Conservation (phyloP, 2,797 vertebrate genomes). For the Enteromius anoplus region DNA sequence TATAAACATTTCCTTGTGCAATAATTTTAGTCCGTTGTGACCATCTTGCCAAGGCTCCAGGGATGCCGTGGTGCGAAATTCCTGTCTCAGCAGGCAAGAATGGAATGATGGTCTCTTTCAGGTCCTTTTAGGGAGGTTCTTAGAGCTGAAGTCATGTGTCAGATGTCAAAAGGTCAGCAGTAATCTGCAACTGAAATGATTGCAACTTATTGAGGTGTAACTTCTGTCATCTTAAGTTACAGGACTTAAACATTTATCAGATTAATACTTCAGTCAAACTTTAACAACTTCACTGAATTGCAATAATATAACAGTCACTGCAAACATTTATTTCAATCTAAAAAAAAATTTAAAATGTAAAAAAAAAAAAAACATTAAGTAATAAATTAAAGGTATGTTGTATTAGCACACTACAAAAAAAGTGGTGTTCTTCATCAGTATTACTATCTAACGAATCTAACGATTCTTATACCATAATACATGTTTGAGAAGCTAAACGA, state of each 20-base stretch:
- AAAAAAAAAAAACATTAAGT: background rate
- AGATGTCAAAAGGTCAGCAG: conserved; percentile 31
- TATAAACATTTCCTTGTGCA: background rate
- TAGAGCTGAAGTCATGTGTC: background rate
- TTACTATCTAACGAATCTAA: background rate
- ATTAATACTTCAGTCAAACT: background rate
- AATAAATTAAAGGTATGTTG: background rate
- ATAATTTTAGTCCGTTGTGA: background rate
- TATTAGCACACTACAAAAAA: background rate
- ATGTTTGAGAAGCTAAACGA: background rate
- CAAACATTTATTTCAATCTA: background rate
- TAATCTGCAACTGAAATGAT: conserved; percentile 8
- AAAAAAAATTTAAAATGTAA: too few species aligned
- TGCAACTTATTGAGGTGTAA: conserved; percentile 28
- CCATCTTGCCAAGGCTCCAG: conserved; percentile 26
- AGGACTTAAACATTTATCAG: background rate
- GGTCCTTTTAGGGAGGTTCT: conserved; percentile 37
- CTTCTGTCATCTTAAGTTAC: conserved; percentile 3
- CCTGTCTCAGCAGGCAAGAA: conserved; percentile 15
- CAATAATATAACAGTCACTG: background rate
- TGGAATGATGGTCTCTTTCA: conserved; percentile 20
- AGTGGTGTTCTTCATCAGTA: background rate
- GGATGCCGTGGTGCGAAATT: conserved; percentile 26
- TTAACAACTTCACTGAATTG: background rate
- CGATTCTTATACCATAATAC: background rate